phyloP scores from a whole-genome alignment of 1,140 invertebrate species.

The Drosophila orena region DNA sequence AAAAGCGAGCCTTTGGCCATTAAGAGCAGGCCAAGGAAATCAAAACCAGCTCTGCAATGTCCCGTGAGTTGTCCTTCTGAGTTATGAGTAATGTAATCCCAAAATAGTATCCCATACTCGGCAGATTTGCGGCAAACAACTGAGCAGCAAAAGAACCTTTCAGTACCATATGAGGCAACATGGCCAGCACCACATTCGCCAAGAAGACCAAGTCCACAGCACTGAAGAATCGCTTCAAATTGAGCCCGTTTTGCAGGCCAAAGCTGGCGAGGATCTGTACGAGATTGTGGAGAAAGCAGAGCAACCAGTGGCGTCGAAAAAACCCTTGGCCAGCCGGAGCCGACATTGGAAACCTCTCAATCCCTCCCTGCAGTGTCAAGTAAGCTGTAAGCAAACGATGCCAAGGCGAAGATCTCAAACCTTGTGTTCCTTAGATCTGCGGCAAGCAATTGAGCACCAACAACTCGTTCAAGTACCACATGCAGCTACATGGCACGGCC shows the following conservation, averaged over 20 bases:
- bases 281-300: background rate
- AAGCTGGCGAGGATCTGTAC: slow-evolving; percentile 1
- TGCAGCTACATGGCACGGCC: slow-evolving; percentile 77
- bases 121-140: background rate
- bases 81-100: background rate
- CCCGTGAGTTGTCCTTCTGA: background rate
- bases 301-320: background rate
- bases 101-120: too few relatives aligned
- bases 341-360: slow-evolving; percentile 21
- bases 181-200: too few relatives aligned
- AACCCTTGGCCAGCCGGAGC: background rate
- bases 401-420: background rate
- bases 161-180: background rate
- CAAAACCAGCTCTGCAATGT: background rate
- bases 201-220: background rate
- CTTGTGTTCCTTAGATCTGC: slow-evolving; percentile 46
- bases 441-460: slow-evolving; percentile 65
- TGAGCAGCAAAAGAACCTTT: background rate
- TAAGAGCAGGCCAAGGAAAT: background rate
- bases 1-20: background rate
- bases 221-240: background rate
- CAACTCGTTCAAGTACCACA: slow-evolving; percentile 78
- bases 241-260: background rate
- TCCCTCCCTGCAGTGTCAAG: slow-evolving; percentile 44
- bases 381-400: background rate